Evolutionary conservation across 2,113 vertebrate genomes (phyloP).

Genomic region (Odocoileus hemionus): DNA sequence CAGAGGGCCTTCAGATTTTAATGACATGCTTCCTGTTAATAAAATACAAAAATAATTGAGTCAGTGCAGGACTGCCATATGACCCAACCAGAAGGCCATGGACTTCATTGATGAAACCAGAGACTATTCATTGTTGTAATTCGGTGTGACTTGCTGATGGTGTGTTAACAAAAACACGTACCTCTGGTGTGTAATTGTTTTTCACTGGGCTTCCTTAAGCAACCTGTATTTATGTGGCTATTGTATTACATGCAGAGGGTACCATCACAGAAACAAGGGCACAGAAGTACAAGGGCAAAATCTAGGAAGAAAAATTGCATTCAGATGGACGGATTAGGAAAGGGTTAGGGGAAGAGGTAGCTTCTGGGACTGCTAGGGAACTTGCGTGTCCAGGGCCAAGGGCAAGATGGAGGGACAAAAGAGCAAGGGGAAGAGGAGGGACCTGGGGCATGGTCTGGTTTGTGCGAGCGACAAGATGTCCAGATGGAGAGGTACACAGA

Average conservation of each 20-base stretch:
- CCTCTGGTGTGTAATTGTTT: neutral
- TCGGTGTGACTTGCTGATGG: neutral
- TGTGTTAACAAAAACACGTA: neutral
- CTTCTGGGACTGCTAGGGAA: neutral
- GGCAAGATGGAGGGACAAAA: neutral
- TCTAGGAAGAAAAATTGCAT: neutral
- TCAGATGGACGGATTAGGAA: neutral
- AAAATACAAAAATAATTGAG: constrained; percentile 3
- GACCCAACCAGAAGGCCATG: neutral
- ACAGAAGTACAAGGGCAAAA: fast-evolving
- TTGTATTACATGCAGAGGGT: fast-evolving
- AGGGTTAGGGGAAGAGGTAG: too few species aligned
- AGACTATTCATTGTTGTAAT: neutral
- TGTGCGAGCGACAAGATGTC: neutral
- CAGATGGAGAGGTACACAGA: neutral
- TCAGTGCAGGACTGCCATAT: neutral
- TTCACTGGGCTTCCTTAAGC: neutral
- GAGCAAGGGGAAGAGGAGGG: fast-evolving
- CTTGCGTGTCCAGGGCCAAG: neutral
- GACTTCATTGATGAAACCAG: neutral
- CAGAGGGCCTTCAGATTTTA: neutral
- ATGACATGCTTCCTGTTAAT: neutral
- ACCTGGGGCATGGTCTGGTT: neutral
- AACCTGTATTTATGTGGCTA: neutral
- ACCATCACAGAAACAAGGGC: neutral